These are phyloP conservation scores for Exocentrus adspersus DNA, from an alignment of 2,888 invertebrate species.

Conservation along the genomic window DNA sequence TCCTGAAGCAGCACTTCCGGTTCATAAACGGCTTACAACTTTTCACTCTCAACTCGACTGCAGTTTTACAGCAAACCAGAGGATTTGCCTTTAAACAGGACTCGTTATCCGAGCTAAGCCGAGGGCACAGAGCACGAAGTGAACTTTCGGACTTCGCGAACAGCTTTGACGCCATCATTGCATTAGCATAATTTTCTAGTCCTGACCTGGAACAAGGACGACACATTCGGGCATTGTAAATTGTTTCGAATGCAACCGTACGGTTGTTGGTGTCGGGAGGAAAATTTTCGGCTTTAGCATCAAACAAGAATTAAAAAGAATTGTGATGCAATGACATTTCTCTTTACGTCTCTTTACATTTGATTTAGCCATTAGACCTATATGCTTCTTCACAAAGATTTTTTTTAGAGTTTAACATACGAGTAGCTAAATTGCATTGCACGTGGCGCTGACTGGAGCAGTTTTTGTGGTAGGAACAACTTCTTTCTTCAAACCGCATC, in stretches of 20 bases:
- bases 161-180: conserved; percentile 36
- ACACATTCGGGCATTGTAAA: conserved; percentile 31
- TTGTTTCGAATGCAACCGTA: conserved; percentile 38
- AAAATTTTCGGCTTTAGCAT: too few species aligned
- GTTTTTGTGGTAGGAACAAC: too few species aligned
- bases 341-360: too few species aligned
- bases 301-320: too few species aligned
- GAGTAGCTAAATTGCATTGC: too few species aligned
- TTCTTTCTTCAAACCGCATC: too few species aligned
- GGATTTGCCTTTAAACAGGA: conserved; percentile 7
- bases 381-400: too few species aligned
- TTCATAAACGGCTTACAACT: conserved; percentile 5
- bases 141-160: conserved; percentile 32
- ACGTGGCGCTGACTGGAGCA: too few species aligned
- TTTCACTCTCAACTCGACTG: background rate
- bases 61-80: conserved; percentile 13
- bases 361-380: too few species aligned
- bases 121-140: conserved; percentile 21
- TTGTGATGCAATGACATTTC: too few species aligned
- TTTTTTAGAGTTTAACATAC: too few species aligned
- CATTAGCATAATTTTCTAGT: conserved; percentile 38
- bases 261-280: too few species aligned
- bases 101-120: background rate
- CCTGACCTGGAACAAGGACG: conserved; percentile 28
- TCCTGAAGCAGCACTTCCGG: background rate